Evolutionary conservation across 2,113 vertebrate genomes (phyloP).

Genomic region (Salvelinus namaycush): DNA sequence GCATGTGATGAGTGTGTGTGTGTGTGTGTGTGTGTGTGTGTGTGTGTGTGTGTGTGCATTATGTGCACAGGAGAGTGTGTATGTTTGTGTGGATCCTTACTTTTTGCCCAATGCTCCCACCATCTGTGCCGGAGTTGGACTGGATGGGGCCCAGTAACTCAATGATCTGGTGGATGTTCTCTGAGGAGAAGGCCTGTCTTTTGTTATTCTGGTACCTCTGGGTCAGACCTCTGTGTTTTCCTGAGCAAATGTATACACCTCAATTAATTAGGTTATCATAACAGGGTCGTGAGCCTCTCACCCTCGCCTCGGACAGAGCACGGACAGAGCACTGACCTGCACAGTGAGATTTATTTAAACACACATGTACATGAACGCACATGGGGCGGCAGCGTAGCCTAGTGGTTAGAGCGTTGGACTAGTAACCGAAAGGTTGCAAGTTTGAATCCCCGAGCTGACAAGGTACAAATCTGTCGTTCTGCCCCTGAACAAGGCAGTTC

Average conservation of each 20-base stretch:
- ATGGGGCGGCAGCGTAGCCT: too few relatives aligned
- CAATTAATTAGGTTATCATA: slow-evolving; percentile 8
- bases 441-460: too few relatives aligned
- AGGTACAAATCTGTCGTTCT: too few relatives aligned
- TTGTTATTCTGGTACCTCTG: background rate
- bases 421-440: too few relatives aligned
- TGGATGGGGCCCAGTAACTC: slow-evolving; percentile 18
- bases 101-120: background rate
- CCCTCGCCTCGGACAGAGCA: background rate
- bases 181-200: background rate
- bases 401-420: too few relatives aligned
- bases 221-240: background rate
- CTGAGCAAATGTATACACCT: slow-evolving; percentile 6
- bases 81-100: slow-evolving; percentile 1
- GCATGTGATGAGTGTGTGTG: background rate
- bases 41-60: background rate
- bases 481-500: too few relatives aligned
- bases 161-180: slow-evolving; percentile 6
- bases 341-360: too few relatives aligned
- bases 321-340: too few relatives aligned
- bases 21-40: slow-evolving; percentile 9
- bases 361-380: background rate
- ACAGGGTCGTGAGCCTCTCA: background rate
- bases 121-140: slow-evolving; percentile 9
- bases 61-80: background rate